Evolutionary conservation across 2,888 invertebrate genomes (phyloP).

Genomic region (Heliconius aoede): DNA sequence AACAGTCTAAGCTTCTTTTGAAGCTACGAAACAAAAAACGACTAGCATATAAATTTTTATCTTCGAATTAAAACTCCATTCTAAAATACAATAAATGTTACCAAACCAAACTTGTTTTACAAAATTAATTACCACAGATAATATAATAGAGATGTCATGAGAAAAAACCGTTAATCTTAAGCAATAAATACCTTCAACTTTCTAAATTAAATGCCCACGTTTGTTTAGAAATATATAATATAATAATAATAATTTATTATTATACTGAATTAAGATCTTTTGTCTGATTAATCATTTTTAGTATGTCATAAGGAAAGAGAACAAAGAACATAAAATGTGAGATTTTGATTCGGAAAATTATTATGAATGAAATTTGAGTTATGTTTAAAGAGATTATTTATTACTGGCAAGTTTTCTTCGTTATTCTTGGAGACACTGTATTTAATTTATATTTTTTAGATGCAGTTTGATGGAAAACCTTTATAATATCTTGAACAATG

Average conservation of each 20-base stretch:
- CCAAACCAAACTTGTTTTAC: conserved; percentile 24
- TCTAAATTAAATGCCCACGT: conserved; percentile 30
- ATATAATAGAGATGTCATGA: conserved; percentile 47
- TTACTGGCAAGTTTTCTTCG: not conserved
- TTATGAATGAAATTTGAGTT: not conserved
- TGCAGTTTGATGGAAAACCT: too few relatives aligned
- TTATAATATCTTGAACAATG: too few relatives aligned
- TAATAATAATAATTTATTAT: too few relatives aligned
- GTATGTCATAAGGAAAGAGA: not conserved
- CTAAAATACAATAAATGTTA: conserved; percentile 14
- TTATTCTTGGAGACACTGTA: too few relatives aligned
- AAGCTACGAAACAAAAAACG: too few relatives aligned
- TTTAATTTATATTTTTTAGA: too few relatives aligned
- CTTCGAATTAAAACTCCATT: conserved; percentile 8
- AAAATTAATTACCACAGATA: conserved; percentile 37
- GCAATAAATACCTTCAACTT: conserved; percentile 38
- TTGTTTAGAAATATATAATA: conserved; percentile 26
- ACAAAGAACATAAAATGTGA: not conserved
- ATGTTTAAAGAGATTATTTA: not conserved
- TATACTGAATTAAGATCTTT: not conserved
- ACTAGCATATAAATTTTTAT: conserved; percentile 1
- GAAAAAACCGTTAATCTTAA: conserved; percentile 42
- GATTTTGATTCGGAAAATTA: not conserved
- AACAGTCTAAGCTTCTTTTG: too few relatives aligned
- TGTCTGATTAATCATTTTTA: not conserved